Percentiles rank a stretch among this genome's conserved stretches.
These are phyloP conservation scores for Thelaira solivaga DNA, from an alignment of 2,888 invertebrate genomes.

Conservation along the genomic window DNA sequence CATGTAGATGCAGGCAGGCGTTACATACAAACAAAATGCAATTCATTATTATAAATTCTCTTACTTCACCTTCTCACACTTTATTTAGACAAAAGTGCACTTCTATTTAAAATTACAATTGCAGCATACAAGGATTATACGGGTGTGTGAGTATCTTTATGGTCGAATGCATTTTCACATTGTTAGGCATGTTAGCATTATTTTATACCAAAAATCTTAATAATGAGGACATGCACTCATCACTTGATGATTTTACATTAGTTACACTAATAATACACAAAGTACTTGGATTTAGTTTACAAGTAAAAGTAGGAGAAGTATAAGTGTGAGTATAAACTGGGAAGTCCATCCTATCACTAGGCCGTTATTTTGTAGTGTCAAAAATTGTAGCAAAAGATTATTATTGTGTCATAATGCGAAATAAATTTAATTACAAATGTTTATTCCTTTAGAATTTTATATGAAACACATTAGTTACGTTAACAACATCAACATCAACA, in stretches of 20 bases:
- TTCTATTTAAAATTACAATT: constrained; percentile 46
- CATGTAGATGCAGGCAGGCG: too few species aligned
- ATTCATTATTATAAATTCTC: constrained; percentile 60
- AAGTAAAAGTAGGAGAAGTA: not conserved
- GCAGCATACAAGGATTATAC: constrained; percentile 46
- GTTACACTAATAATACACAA: constrained; percentile 21
- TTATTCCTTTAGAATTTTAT: constrained; percentile 49
- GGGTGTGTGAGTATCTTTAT: constrained; percentile 54
- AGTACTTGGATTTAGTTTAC: not conserved
- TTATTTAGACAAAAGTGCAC: constrained; percentile 26
- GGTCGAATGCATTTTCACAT: constrained; percentile 57
- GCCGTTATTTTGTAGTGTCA: not conserved
- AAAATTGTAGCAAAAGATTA: constrained; percentile 55
- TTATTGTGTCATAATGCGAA: constrained; percentile 64
- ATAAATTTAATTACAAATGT: constrained; percentile 65
- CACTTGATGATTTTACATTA: constrained; percentile 33
- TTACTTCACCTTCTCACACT: not conserved
- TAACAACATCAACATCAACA: too few species aligned
- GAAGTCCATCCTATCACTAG: not conserved
- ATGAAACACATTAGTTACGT: constrained; percentile 9
- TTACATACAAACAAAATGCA: constrained; percentile 56
- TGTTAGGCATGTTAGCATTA: constrained; percentile 3
- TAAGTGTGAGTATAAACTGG: not conserved
- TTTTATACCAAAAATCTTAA: constrained; percentile 52
- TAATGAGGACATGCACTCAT: constrained; percentile 56